phyloP scores from a whole-genome alignment of 2,113 vertebrate genomes.

The Tachuris rubrigastra region DNA sequence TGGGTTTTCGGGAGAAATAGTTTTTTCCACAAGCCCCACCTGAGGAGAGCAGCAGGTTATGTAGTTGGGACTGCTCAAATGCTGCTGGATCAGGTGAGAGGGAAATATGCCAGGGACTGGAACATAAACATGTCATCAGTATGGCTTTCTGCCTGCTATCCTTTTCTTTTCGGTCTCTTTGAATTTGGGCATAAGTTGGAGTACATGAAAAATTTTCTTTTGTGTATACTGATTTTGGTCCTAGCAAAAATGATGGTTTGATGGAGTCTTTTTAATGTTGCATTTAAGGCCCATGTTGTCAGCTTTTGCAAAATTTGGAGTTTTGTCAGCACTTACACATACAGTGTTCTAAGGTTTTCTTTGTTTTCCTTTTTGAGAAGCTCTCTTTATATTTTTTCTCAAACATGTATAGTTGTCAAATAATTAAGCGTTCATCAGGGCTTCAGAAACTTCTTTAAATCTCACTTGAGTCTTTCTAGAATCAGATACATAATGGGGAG shows the following conservation, averaged over 20 bases:
- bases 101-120: neutral
- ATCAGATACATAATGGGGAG: neutral
- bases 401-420: neutral
- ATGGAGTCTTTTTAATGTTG: neutral
- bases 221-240: neutral
- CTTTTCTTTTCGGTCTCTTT: neutral
- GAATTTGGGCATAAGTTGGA: neutral
- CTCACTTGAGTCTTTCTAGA: neutral
- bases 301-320: neutral
- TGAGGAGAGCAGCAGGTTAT: neutral
- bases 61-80: neutral
- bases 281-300: neutral
- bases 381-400: neutral
- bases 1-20: neutral
- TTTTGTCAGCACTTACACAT: neutral
- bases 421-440: neutral
- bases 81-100: neutral
- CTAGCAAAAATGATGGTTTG: neutral
- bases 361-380: neutral
- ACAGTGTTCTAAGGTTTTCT: neutral
- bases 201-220: neutral
- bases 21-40: neutral
- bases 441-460: neutral
- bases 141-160: neutral
- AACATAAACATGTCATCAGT: neutral